Evolutionary conservation across 2,888 invertebrate genomes (phyloP).

Genomic region (Chorisops tibialis): DNA sequence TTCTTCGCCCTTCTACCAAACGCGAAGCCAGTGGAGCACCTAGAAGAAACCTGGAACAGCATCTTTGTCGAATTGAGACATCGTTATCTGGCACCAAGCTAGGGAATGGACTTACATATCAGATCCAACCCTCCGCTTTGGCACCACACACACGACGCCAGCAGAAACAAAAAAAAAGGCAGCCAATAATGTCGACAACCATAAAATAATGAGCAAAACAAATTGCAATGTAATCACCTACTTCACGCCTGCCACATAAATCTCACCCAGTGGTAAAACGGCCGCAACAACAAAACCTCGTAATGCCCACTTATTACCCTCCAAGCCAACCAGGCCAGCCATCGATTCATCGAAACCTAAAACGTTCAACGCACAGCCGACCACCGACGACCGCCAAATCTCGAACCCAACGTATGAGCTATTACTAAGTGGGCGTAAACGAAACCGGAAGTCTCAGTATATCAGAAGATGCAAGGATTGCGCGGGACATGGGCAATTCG

Average conservation of each 20-base stretch:
- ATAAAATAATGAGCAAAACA: constrained; percentile 75
- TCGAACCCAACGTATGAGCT: constrained; percentile 89
- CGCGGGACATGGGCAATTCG: no score
- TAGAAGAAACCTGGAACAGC: no score
- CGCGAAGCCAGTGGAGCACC: no score
- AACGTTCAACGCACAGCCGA: constrained; percentile 93
- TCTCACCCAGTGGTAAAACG: constrained; percentile 78
- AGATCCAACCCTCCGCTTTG: no score
- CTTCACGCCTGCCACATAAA: constrained; percentile 95
- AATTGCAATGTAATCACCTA: constrained; percentile 97
- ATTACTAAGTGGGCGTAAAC: constrained; percentile 92
- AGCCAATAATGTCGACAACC: constrained; percentile 85
- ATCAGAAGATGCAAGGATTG: no score
- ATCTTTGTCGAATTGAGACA: no score
- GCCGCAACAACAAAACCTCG: constrained; percentile 84
- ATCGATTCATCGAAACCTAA: constrained; percentile 95
- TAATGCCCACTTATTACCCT: constrained; percentile 74
- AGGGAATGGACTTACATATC: no score
- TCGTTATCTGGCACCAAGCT: no score
- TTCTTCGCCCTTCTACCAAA: no score
- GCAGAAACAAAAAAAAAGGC: no score
- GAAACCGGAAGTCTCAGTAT: no score
- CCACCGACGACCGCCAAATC: constrained; percentile 91
- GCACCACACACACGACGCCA: no score
- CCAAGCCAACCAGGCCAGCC: constrained; percentile 74